A percentile compares a stretch with the other conserved stretches of the same genome.
Conservation (phyloP, 1,140 invertebrate species). For the Homalodisca vitripennis region DNA sequence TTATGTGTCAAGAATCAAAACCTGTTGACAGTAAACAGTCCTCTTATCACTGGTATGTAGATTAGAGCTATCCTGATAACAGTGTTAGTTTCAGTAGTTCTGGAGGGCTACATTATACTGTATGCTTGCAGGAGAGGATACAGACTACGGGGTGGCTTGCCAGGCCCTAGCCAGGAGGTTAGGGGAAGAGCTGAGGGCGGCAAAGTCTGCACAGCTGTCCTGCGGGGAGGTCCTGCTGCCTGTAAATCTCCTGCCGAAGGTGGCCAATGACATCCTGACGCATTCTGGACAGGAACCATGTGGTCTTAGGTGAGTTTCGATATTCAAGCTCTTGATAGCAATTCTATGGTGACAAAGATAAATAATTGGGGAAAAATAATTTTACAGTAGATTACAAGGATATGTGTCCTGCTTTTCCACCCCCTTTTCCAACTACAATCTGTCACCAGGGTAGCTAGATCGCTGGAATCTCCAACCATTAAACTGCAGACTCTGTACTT, state of each 20-base stretch:
- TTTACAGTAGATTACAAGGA: no score
- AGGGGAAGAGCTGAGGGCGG: slow-evolving; percentile 70
- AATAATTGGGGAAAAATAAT: no score
- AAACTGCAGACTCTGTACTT: no score
- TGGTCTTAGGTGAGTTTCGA: slow-evolving; percentile 60
- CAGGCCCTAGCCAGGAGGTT: slow-evolving; percentile 58
- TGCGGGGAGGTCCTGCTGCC: slow-evolving; percentile 80
- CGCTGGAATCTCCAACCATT: no score
- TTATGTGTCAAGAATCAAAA: not conserved
- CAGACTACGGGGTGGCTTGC: slow-evolving; percentile 2
- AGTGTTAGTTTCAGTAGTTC: not conserved
- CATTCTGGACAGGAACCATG: slow-evolving; percentile 85
- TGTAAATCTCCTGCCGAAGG: slow-evolving; percentile 68
- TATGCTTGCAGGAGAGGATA: not conserved
- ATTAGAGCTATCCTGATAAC: not conserved
- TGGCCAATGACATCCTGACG: slow-evolving; percentile 70
- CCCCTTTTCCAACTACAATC: no score
- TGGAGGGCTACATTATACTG: not conserved
- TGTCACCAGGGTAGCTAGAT: no score
- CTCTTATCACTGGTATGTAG: not conserved
- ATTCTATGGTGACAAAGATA: no score
- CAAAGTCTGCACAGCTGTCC: slow-evolving; percentile 71
- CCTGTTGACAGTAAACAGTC: not conserved
- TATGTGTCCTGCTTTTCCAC: no score
- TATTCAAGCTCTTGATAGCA: no score